Evolutionary conservation across 2,888 invertebrate genomes (phyloP), one percentile per base, ranked within the genome.

Genomic region (Drosophila acutilabella): DNA sequence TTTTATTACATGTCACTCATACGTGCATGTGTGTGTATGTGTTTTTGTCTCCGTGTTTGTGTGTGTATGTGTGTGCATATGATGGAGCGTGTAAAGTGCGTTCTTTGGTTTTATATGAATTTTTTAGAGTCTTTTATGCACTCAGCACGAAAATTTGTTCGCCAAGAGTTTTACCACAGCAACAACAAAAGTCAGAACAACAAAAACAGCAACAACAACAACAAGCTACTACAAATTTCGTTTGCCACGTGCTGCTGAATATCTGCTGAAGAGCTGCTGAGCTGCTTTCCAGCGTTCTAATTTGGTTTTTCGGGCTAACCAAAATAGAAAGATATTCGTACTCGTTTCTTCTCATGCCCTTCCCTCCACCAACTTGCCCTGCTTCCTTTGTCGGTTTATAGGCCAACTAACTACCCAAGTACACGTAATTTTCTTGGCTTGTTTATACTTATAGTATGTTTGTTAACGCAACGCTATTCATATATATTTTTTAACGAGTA

Each of bases 71-170:
- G 45, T 54, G 54, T 67, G 30, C 64, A 48, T 70, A 52, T 51
- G 66, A 44, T 80, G 71, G 58, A 81, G 83, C 85, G 83, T 87
- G 83, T 83, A 87, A 88, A 83, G 83, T 83, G 83, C 83, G 83
- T 88, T 88, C 88, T 87, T 87, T 71, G 88, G 85, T 87, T 83
- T 83, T 87, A 83, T 83, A 83, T 83, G 83, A 83, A 83, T 81
- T 83, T 83, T 83, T 87, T 88, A 83, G 80, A 85, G 83, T 85
- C 88, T 82, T 82, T 87, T 84, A 83, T 83, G 88, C 88, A 83
- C 88, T 85, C 88, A 81, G 80, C 82, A 88, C 79, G 69, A 76
- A 83, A 85, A 87, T 83, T 83, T 87, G 88, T 83, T 73, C 79
- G 69, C 74, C 84, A 83, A 84, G 83, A 83, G 82, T 84, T 84